These are phyloP conservation scores for Acanthosepion esculentum DNA, from an alignment of 2,888 invertebrate species.

Conservation along the genomic window DNA sequence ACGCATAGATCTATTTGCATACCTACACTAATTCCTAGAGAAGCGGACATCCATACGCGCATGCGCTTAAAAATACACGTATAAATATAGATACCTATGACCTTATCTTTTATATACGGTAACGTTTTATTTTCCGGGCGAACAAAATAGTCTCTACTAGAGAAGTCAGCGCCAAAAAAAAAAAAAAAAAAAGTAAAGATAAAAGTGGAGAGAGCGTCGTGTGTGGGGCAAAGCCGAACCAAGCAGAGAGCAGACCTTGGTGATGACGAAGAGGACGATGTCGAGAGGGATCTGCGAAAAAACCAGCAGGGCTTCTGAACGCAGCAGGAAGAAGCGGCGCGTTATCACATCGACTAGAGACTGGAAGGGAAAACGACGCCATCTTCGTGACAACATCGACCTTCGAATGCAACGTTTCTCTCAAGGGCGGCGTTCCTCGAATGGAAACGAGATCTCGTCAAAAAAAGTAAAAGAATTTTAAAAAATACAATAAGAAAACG, in stretches of 20 bases:
- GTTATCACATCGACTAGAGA: constrained; percentile 33
- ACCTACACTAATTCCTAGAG: background rate
- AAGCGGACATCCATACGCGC: background rate
- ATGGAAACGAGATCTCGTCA: constrained; percentile 23
- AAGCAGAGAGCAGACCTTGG: background rate
- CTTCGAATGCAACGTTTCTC: constrained; percentile 8
- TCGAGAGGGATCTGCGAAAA: constrained; percentile 18
- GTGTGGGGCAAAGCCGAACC: background rate
- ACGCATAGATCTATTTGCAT: too few species aligned
- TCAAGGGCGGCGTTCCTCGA: constrained; percentile 33
- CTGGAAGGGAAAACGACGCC: constrained; percentile 23
- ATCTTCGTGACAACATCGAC: constrained; percentile 33
- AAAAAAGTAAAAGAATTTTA: background rate
- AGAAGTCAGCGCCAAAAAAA: background rate
- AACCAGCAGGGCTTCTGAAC: constrained; percentile 8
- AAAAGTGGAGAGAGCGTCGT: background rate
- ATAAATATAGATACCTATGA: constrained; percentile 3
- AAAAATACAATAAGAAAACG: background rate
- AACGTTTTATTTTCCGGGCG: constrained; percentile 8
- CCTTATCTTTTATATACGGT: background rate
- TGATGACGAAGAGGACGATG: background rate
- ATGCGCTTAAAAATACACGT: background rate
- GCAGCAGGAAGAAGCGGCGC: background rate
- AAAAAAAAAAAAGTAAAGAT: background rate
- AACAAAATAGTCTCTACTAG: background rate